These are phyloP conservation scores for Blera fallax DNA, from an alignment of 2,888 invertebrate species.

Conservation along the genomic window DNA sequence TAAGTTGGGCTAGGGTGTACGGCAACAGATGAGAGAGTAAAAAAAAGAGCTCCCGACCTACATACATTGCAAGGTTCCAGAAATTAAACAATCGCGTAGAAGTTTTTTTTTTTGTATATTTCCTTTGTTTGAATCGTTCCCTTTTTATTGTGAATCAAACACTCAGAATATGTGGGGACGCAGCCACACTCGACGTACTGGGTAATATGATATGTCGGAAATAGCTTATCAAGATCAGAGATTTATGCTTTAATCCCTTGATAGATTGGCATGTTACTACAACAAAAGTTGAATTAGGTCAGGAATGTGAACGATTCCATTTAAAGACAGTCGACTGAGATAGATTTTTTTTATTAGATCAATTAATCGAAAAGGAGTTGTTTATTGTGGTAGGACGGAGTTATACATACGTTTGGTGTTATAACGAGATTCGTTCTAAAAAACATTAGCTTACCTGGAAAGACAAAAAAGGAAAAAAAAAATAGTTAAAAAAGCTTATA, in stretches of 20 bases:
- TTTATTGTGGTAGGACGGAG: neutral
- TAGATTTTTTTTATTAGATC: neutral
- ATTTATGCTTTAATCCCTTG: constrained; percentile 38
- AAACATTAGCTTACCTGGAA: constrained; percentile 40
- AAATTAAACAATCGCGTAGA: constrained; percentile 21
- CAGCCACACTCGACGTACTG: neutral
- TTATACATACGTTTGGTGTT: neutral
- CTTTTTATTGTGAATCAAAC: neutral
- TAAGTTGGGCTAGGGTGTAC: constrained; percentile 20
- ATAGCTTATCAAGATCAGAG: constrained; percentile 32
- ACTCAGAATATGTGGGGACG: neutral
- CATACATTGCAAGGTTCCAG: constrained; percentile 51
- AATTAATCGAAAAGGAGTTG: neutral
- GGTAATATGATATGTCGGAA: constrained; percentile 17
- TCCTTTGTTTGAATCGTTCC: neutral
- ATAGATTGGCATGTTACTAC: constrained; percentile 24
- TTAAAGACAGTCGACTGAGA: neutral
- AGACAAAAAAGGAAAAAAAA: constrained; percentile 9
- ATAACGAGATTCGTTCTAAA: neutral
- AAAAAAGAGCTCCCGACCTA: constrained; percentile 37
- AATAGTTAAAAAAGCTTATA: neutral
- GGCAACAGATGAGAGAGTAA: neutral
- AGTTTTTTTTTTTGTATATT: constrained; percentile 2
- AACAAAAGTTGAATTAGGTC: constrained; percentile 46
- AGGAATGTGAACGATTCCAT: constrained; percentile 17